Percentiles rank a stretch among this genome's conserved stretches.
These are phyloP conservation scores for Ceratitis capitata DNA, from an alignment of 1,140 invertebrate species.

Conservation along the genomic window DNA sequence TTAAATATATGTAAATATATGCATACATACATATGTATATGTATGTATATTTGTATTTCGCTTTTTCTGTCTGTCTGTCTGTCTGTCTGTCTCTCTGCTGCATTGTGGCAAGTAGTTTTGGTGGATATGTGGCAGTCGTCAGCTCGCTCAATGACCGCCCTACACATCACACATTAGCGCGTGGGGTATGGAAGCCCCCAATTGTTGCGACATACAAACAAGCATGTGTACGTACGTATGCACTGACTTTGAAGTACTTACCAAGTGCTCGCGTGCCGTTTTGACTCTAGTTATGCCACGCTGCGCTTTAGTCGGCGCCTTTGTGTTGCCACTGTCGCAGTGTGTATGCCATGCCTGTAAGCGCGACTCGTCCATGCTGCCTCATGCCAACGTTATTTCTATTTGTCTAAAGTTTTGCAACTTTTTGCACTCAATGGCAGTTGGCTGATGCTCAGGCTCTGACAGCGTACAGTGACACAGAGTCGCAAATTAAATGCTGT, in stretches of 20 bases:
- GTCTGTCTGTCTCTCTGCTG: neutral
- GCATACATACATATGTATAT: neutral
- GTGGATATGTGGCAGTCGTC: neutral
- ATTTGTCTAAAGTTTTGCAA: conserved; percentile 8
- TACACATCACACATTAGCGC: conserved; percentile 19
- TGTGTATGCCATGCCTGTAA: neutral
- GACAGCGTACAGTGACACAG: neutral
- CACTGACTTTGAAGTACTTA: conserved; percentile 18
- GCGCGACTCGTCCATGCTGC: neutral
- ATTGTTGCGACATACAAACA: neutral
- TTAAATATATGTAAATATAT: neutral
- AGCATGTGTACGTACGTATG: neutral
- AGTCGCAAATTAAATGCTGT: neutral
- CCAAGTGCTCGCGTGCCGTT: conserved; percentile 34
- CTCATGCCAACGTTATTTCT: neutral
- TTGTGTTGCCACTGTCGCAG: neutral
- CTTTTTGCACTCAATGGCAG: neutral
- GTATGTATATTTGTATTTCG: neutral
- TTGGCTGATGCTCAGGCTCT: neutral
- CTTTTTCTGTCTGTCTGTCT: neutral
- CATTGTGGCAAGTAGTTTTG: neutral
- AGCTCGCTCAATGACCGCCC: neutral
- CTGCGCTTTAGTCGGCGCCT: neutral
- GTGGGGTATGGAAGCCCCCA: neutral
- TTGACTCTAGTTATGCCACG: neutral